These are phyloP conservation scores for Bombus breviceps DNA, from an alignment of 1,140 invertebrate genomes.

Conservation along the genomic window DNA sequence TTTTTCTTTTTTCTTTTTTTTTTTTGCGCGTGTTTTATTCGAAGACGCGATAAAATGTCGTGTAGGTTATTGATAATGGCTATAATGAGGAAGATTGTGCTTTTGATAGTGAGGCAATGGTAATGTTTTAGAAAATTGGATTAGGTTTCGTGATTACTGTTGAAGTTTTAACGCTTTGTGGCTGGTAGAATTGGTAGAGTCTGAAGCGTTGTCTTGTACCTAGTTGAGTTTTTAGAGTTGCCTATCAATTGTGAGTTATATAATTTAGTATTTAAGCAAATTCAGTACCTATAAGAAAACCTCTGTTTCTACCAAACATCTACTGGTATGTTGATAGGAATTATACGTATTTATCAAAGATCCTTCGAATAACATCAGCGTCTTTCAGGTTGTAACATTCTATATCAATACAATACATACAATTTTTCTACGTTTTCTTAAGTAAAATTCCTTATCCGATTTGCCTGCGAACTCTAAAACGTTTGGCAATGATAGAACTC, in stretches of 20 bases:
- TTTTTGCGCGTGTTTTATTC: neutral
- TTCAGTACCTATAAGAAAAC: too few relatives aligned
- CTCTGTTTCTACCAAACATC: too few relatives aligned
- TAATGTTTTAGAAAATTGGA: neutral
- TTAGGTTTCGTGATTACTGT: neutral
- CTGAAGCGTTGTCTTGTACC: too few relatives aligned
- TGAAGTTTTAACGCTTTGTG: neutral
- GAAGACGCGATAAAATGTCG: neutral
- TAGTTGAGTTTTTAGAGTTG: too few relatives aligned
- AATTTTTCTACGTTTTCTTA: neutral
- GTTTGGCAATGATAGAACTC: neutral
- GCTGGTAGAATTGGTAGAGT: neutral
- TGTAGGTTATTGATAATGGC: neutral
- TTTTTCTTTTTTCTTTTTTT: accelerated
- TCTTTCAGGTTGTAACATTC: neutral
- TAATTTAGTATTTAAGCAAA: too few relatives aligned
- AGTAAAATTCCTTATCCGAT: neutral
- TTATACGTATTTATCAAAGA: neutral
- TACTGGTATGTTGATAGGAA: too few relatives aligned
- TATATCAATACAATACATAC: neutral
- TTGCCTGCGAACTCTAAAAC: neutral
- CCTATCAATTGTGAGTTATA: too few relatives aligned
- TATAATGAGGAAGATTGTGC: neutral
- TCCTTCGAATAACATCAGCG: neutral
- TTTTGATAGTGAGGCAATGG: neutral